Base-by-base conservation (phyloP, 1,140 invertebrate genomes). In the Cyrtorhinus lividipennis region DNA sequence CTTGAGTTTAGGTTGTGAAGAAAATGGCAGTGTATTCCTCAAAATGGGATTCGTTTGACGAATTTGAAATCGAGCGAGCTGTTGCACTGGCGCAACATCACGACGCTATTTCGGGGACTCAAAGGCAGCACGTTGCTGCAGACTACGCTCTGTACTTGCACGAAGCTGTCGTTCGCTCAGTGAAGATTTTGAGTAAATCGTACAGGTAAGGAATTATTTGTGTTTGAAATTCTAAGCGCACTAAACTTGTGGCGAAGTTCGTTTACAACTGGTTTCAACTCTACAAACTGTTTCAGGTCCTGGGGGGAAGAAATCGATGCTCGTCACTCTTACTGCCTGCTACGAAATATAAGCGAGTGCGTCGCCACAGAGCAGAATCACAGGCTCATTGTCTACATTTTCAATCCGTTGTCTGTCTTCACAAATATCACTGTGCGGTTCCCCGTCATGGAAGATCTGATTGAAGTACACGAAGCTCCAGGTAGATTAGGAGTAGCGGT, bases 61-160 rank as follows among this genome's bases (percentile, higher is more conserved):
- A 27, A 22, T 53, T 45, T 27, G 27, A 45, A 44, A n/a, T 45
- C 13, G 8, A 68, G 72, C 22, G 75, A 78, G 80, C 76, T 22
- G 75, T 84, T 68, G 82, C 79, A 23, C 76, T 87, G 1, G 77
- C 80, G 66, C 83, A 87, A 66, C 87, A 90, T 75, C 87, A 90
- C 69, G 87, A 80, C 64, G 76, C 76, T 8, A 75, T 80, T 18
- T 71, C 75, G 71, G 86, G 87, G 0, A 69, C 93, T 0, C 92
- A 92, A 69, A 94, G 94, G 69, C 84, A 95, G 74, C 81, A 88
- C 57, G 92, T 96, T 0, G 86, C 90, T 0, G 67, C 80, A 12
- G 95, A 99, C 74, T 99, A 99, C 73, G 83, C 79, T 0, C 24
- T 59, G 13, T 59, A 59, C 18, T 59, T 59, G 27, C n/a, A 59